Evolutionary conservation across 2,113 vertebrate genomes (phyloP).

Genomic region (Suricata suricatta): DNA sequence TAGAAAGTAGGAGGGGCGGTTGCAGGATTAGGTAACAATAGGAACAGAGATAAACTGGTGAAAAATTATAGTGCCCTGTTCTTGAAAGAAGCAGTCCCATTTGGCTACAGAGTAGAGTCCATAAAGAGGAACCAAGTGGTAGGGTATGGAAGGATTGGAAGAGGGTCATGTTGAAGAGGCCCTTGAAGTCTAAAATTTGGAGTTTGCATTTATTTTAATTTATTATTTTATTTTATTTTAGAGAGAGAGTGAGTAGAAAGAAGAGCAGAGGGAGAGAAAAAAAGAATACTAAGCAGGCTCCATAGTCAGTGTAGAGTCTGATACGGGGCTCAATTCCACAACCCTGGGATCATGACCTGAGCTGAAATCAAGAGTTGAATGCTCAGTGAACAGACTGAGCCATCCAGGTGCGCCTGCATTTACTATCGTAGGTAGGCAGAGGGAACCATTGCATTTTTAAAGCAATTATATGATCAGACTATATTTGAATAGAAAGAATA

Average conservation of each 20-base stretch:
- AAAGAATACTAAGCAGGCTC: too few relatives aligned
- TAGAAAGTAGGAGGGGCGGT: not conserved
- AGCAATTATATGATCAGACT: not conserved
- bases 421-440: not conserved
- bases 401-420: not conserved
- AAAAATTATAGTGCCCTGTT: not conserved
- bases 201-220: not conserved
- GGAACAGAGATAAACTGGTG: not conserved
- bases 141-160: not conserved
- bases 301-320: too few relatives aligned
- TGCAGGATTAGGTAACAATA: not conserved
- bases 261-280: too few relatives aligned
- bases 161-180: not conserved
- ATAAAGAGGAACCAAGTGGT: not conserved
- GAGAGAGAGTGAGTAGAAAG: too few relatives aligned
- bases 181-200: constrained; percentile 28
- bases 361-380: too few relatives aligned
- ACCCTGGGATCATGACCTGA: too few relatives aligned
- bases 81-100: not conserved
- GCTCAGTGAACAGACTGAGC: too few relatives aligned
- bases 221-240: too few relatives aligned
- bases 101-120: not conserved
- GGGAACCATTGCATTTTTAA: not conserved
- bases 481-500: constrained; percentile 10
- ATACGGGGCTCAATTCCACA: too few relatives aligned